A percentile compares a stretch with the other conserved stretches of the same genome.
Conservation (phyloP, 2,113 vertebrate species). For the Pangasianodon gigas region DNA sequence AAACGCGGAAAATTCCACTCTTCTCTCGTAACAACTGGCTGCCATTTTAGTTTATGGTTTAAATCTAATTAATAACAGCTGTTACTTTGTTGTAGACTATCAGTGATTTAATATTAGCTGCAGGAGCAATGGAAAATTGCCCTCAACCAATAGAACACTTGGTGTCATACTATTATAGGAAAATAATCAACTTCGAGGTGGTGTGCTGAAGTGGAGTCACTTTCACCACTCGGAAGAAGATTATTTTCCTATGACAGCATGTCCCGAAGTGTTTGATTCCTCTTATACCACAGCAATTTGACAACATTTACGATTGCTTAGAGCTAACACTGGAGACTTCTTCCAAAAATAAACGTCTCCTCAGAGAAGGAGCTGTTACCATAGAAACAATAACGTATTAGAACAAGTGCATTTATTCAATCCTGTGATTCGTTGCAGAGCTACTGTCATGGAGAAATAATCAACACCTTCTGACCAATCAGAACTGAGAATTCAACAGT, state of each 20-base stretch:
- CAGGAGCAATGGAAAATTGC: background rate
- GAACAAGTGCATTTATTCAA: no score
- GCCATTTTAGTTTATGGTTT: background rate
- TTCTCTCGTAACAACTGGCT: no score
- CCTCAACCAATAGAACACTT: background rate
- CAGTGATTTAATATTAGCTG: background rate
- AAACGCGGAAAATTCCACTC: background rate
- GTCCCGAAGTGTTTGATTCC: no score
- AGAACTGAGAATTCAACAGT: background rate
- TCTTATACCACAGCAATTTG: no score
- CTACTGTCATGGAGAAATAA: background rate
- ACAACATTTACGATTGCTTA: no score
- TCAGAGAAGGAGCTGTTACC: no score
- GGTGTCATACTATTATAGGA: background rate
- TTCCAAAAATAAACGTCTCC: background rate
- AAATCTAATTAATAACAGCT: background rate
- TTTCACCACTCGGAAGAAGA: no score
- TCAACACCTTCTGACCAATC: background rate
- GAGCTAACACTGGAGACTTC: background rate
- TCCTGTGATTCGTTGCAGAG: background rate
- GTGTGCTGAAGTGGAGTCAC: background rate
- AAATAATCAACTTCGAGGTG: background rate
- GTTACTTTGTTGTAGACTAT: background rate
- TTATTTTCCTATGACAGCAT: no score
- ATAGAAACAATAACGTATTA: no score